These are phyloP conservation scores for Chamaea fasciata DNA, from an alignment of 2,113 vertebrate genomes.

Conservation along the genomic window DNA sequence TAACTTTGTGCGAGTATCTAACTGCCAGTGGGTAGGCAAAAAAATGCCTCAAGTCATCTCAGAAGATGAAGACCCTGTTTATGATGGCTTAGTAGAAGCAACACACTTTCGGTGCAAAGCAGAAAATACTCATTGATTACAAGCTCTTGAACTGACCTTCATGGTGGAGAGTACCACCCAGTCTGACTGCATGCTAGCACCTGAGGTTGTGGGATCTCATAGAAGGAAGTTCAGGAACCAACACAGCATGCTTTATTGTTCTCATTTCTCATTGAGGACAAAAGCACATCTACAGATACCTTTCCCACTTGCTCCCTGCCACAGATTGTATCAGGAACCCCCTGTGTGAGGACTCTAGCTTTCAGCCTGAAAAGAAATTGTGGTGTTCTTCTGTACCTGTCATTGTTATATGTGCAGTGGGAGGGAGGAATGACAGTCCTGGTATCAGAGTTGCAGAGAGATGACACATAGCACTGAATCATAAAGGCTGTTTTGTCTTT, in stretches of 20 bases:
- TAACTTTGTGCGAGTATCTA: background rate
- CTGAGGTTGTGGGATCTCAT: background rate
- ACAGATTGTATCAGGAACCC: background rate
- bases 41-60: background rate
- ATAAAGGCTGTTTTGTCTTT: slow-evolving; percentile 21
- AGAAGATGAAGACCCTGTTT: background rate
- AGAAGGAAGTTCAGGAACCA: background rate
- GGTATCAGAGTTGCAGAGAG: background rate
- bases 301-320: background rate
- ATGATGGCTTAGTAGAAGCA: background rate
- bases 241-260: background rate
- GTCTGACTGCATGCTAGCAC: background rate
- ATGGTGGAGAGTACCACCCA: background rate
- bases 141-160: background rate
- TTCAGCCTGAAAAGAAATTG: background rate
- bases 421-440: background rate
- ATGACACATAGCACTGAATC: slow-evolving; percentile 1
- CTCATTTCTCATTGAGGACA: background rate
- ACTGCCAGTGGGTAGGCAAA: background rate
- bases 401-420: background rate
- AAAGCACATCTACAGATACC: background rate
- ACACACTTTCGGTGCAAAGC: background rate
- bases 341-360: background rate
- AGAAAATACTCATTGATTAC: background rate
- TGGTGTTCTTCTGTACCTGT: background rate